Conservation (phyloP, 92 coral and sea anemone species). For the Heliopora coerulea region DNA sequence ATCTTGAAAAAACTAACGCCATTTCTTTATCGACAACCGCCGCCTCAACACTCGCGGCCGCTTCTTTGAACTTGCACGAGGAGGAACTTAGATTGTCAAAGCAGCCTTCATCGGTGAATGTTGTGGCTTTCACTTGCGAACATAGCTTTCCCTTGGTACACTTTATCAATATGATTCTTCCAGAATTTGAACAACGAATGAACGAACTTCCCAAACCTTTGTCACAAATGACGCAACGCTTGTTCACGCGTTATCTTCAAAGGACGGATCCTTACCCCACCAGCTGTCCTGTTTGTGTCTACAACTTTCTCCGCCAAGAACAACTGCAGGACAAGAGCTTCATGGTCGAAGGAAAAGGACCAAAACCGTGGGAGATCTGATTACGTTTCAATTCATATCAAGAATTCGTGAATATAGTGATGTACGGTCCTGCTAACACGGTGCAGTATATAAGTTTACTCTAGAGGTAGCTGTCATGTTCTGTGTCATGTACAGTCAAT, state of each 20-base stretch:
- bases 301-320: conserved; percentile 78
- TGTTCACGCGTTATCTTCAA: conserved; percentile 59
- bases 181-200: conserved; percentile 95
- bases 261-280: conserved; percentile 62
- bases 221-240: conserved; percentile 64
- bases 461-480: no score
- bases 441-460: no score
- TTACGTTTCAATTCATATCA: background rate
- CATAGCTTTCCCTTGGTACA: conserved; percentile 85
- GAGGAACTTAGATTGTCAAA: conserved; percentile 39
- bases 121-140: conserved; percentile 81
- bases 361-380: conserved; percentile 7
- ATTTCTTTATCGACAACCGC: conserved; percentile 75
- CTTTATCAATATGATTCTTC: conserved; percentile 71
- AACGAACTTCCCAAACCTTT: conserved; percentile 67
- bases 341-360: background rate
- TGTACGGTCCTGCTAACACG: no score
- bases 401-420: no score
- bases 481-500: no score
- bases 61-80: conserved; percentile 64
- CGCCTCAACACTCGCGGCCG: conserved; percentile 88
- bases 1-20: conserved; percentile 65
- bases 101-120: conserved; percentile 57
- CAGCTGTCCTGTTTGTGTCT: conserved; percentile 94
- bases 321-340: conserved; percentile 50